phyloP scores from a whole-genome alignment of 2,797 vertebrate species.

The Mastacembelus armatus region DNA sequence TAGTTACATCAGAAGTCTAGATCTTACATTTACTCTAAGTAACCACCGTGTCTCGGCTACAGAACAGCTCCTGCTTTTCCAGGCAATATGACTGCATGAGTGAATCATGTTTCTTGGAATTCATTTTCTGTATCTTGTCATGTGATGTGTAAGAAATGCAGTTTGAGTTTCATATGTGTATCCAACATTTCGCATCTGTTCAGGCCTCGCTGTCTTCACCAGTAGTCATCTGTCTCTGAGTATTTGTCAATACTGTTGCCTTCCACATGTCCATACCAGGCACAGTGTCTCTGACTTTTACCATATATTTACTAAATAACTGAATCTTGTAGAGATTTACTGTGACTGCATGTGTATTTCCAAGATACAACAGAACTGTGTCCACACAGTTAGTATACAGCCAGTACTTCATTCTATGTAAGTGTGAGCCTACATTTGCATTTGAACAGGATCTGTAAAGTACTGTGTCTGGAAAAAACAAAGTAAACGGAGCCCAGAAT shows the following conservation, averaged over 20 bases:
- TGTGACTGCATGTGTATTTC: background rate
- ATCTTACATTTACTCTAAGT: background rate
- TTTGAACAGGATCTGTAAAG: background rate
- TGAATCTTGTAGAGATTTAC: background rate
- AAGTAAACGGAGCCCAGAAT: slow-evolving; percentile 1
- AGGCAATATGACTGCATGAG: background rate
- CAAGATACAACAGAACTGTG: background rate
- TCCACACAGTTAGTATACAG: background rate
- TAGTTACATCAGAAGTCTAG: slow-evolving; percentile 3
- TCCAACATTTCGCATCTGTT: background rate
- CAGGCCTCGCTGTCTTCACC: background rate
- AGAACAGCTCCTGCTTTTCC: background rate
- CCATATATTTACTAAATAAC: background rate
- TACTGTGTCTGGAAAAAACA: background rate
- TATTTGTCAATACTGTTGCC: slow-evolving; percentile 2
- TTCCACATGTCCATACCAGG: slow-evolving; percentile 17
- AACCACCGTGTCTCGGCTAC: background rate
- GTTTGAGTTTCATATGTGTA: background rate
- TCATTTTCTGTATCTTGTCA: background rate
- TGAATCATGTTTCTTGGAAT: background rate
- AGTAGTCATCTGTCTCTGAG: background rate
- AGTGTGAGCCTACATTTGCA: background rate
- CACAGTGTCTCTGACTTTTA: slow-evolving; percentile 3
- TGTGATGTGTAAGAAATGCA: background rate
- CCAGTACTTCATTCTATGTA: background rate